A percentile compares a stretch with the other conserved stretches of the same genome.
phyloP scores from a whole-genome alignment of 2,888 invertebrate genomes.

The Chalcosyrphus nemorum region DNA sequence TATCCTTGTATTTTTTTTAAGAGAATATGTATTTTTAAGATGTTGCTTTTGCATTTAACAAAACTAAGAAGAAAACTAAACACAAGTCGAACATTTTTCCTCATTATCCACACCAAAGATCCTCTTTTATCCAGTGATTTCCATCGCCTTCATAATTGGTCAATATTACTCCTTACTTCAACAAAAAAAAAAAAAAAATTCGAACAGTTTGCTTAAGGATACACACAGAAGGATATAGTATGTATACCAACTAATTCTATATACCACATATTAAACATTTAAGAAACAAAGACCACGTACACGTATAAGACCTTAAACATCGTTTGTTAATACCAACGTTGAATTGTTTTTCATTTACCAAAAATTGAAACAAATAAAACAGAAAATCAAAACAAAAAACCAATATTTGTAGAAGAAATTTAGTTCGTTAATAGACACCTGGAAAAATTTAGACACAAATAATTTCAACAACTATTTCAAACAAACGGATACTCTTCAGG shows the following conservation, averaged over 20 bases:
- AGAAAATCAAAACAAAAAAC: slow-evolving; percentile 6
- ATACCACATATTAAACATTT: slow-evolving; percentile 27
- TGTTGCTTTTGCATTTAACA: slow-evolving; percentile 45
- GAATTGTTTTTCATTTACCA: slow-evolving; percentile 29
- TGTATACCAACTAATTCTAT: neutral
- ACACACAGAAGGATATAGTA: neutral
- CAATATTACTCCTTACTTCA: slow-evolving; percentile 25
- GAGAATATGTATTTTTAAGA: slow-evolving; percentile 37
- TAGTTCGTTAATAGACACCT: neutral
- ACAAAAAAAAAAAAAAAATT: too few relatives aligned
- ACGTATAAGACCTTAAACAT: slow-evolving; percentile 63
- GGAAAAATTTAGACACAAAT: slow-evolving; percentile 13
- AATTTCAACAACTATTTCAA: slow-evolving; percentile 30
- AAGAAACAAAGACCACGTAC: slow-evolving; percentile 59
- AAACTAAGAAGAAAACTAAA: slow-evolving; percentile 16
- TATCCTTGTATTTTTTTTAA: slow-evolving; percentile 13
- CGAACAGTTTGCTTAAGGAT: slow-evolving; percentile 4
- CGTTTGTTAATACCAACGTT: slow-evolving; percentile 72
- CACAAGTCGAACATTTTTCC: slow-evolving; percentile 25
- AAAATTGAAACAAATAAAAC: slow-evolving; percentile 16
- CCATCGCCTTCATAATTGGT: slow-evolving; percentile 17
- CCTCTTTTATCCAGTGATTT: slow-evolving; percentile 23
- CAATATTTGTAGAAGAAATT: slow-evolving; percentile 48
- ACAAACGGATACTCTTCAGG: slow-evolving; percentile 33
- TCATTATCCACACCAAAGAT: slow-evolving; percentile 31